Percentiles rank a stretch among this genome's conserved stretches.
Conservation (phyloP, 1,140 invertebrate species). For the Nixonia krombeini region DNA sequence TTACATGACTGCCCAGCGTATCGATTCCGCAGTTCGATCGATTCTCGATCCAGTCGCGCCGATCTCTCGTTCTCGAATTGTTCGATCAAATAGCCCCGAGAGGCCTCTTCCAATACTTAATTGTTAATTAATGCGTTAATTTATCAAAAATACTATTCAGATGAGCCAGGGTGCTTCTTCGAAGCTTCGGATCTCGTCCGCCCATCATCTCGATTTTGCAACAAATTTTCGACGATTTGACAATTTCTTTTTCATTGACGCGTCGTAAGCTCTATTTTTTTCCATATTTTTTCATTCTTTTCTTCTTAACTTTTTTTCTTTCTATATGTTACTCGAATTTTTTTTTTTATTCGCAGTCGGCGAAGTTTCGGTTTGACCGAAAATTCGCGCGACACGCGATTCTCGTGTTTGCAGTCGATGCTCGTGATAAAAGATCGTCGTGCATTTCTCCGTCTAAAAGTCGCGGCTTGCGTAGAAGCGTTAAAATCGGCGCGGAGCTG, state of each 20-base stretch:
- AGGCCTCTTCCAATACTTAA: constrained; percentile 41
- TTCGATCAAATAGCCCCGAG: constrained; percentile 28
- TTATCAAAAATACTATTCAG: constrained; percentile 55
- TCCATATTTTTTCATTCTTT: constrained; percentile 5
- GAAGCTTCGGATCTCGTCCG: constrained; percentile 29
- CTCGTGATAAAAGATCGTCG: background rate
- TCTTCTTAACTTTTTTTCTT: too few relatives aligned
- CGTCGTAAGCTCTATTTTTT: constrained; percentile 11
- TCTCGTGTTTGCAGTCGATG: constrained; percentile 14
- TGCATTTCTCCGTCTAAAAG: background rate
- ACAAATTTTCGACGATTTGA: constrained; percentile 18
- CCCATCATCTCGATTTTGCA: constrained; percentile 15
- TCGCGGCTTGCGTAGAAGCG: background rate
- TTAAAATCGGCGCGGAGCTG: background rate
- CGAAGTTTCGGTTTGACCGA: constrained; percentile 38
- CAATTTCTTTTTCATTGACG: constrained; percentile 27
- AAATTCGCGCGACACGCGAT: constrained; percentile 16
- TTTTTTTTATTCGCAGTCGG: constrained; percentile 16
- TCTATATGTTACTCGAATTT: too few relatives aligned
- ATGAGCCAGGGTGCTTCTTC: constrained; percentile 34
- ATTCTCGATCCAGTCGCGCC: constrained; percentile 27
- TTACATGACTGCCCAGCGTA: constrained; percentile 32
- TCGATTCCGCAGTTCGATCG: constrained; percentile 25
- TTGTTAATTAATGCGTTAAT: constrained; percentile 43
- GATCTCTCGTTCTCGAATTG: constrained; percentile 29